Base-by-base conservation (phyloP, 2,113 vertebrate species). In the Lycaon pictus region DNA sequence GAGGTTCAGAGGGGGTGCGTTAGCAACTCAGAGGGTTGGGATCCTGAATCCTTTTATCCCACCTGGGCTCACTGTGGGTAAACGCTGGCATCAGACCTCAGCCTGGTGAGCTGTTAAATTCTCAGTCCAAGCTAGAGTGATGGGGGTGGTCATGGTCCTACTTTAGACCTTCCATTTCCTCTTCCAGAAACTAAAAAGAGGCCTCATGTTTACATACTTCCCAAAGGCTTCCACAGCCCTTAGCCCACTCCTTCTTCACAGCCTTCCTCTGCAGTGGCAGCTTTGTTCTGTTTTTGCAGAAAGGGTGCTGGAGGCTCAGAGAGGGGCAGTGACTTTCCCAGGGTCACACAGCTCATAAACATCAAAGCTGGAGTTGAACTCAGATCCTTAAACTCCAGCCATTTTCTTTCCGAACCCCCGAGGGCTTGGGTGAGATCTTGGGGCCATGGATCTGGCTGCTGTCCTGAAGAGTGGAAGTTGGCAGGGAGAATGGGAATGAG, bases 291-390 rank as follows among this genome's bases (percentile, higher is more conserved):
- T 62, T 93, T 93, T 81, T 69, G 3, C 65, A 77, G 85, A 86
- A 90, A 93, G 90, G 67, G 20, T 37, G 23, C 32, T 58, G 74
- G 76, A 81, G 56, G 48, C 74, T 93, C 89, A 86, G 89, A 95
- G 72, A 62, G 79, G 56, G 37, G 35, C 79, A 29, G 51, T 48
- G 62, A 77, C 77, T 89, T 93, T 22, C 16, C 53, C 15, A 95
- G 74, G 58, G 15, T 67, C 88, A 88, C 88, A 72, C 10, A 77
- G 93, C 20, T 60, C 76, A 19, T 32, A 56, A 17, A 71, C 27
- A 17, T 27, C n/a, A 71, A 69, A 55, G 27, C n/a, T 80, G 27
- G 71, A 90, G n/a, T 72, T 74, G 71, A 97, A 81, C 35, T 76
- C 74, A 65, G 81, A 65, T 58, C 43, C 25, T 81, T 80, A 76